phyloP scores from a whole-genome alignment of 1,140 invertebrate species.

The Archivesica marissinica region DNA sequence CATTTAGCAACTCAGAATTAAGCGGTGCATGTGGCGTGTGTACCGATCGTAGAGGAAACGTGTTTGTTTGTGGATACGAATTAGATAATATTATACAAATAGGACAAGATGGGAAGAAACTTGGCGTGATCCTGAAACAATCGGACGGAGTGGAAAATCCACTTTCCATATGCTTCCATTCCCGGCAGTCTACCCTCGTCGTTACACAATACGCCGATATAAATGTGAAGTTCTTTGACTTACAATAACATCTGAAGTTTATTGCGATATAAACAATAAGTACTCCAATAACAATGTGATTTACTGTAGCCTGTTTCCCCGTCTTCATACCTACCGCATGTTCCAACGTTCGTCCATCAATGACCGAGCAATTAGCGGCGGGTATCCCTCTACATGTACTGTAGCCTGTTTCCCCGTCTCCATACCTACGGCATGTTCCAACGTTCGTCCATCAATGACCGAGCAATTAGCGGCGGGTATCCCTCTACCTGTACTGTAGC shows the following conservation, averaged over 20 bases:
- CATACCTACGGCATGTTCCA: no score
- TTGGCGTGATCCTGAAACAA: conserved; percentile 32
- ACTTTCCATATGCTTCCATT: conserved; percentile 34
- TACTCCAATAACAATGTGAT: no score
- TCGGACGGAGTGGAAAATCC: conserved; percentile 19
- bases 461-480: no score
- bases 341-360: no score
- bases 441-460: no score
- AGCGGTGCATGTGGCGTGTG: conserved; percentile 28
- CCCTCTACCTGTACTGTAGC: no score
- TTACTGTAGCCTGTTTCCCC: no score
- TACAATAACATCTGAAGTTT: background rate
- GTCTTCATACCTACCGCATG: no score
- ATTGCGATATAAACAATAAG: background rate
- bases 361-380: no score
- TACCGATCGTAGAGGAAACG: conserved; percentile 46
- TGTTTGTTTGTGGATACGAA: conserved; percentile 42
- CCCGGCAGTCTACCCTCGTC: background rate
- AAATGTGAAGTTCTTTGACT: conserved; percentile 2
- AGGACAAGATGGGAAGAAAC: conserved; percentile 41
- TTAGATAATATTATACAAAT: conserved; percentile 47
- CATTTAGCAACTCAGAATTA: conserved; percentile 17
- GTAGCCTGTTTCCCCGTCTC: no score
- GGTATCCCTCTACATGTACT: no score
- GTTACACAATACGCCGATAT: background rate